Evolutionary conservation across 2,888 invertebrate genomes (phyloP), one percentile per base, ranked within the genome.

Genomic region (Pandemis cinnamomeana): DNA sequence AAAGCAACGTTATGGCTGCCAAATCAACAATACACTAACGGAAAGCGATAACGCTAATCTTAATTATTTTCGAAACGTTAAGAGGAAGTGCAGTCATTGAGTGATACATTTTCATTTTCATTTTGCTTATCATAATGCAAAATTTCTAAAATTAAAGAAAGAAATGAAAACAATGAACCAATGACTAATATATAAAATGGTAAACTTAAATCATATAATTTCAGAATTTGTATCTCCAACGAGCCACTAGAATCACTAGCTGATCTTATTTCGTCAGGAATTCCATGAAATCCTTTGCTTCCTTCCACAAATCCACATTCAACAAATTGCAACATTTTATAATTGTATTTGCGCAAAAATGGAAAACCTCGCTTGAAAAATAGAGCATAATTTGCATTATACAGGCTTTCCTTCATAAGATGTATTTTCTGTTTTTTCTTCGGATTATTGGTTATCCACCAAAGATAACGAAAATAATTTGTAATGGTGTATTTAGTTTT

Each of bases 281-380:
- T 15, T 2, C 44, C 7, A 51, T 74, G 71, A 44, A 71, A 71
- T 8, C 44, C 27, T 61, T 71, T 75, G 13, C 6, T 51, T 15
- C 55, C 63, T 27, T 67, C 64, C n/a, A 72, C 15, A 20, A 75
- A 46, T 7, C 75, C 75, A 61, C n/a, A 13, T 66, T 75, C 75
- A n/a, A 58, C 44, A 5, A 69, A 41, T 15, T 15, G 44, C 20
- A 58, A 7, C 68, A 75, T 51, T 60, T 8, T 48, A 46, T 0
- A 7, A 13, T 66, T 13, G 15, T 60, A 72, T 8, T 61, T 20
- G 1, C 61, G 7, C 27, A 66, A 11, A 2, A 75, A 20, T 10
- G 75, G 75, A n/a, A 75, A 75, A 10, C 75, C 75, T 13, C 72
- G 67, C 64, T 53, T 75, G 27, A 72, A 75, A 51, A 55, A 75